These are phyloP conservation scores for Tragelaphus imberbis DNA, from an alignment of 2,113 vertebrate species.

Conservation along the genomic window DNA sequence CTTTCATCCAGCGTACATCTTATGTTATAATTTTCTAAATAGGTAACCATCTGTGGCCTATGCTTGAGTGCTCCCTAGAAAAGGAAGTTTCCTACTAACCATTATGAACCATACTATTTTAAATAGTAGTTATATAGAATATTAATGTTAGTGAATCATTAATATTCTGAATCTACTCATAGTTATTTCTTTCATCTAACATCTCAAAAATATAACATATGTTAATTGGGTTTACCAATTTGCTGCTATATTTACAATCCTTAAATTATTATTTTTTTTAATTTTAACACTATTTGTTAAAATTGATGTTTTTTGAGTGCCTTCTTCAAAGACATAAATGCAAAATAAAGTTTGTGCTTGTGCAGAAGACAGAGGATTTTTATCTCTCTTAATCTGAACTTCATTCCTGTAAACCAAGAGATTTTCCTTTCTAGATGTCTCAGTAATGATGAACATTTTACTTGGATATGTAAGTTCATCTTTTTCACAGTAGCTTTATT, in stretches of 20 bases:
- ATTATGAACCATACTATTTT: neutral
- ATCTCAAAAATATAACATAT: neutral
- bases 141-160: neutral
- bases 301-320: neutral
- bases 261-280: neutral
- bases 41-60: neutral
- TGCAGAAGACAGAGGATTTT: neutral
- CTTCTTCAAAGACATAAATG: neutral
- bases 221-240: neutral
- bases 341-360: neutral
- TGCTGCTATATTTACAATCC: neutral
- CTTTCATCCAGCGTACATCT: neutral
- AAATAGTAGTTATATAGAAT: neutral
- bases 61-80: neutral
- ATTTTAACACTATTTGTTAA: neutral
- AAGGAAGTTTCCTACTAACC: neutral
- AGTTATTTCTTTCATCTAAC: neutral
- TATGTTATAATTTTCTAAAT: neutral
- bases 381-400: neutral
- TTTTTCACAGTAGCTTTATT: neutral
- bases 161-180: neutral
- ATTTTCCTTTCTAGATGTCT: neutral
- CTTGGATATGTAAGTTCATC: neutral
- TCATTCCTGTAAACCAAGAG: neutral
- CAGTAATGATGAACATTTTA: neutral